Evolutionary conservation across 64 coral and sea anemone genomes (phyloP), one percentile per base, ranked within the genome.

Genomic region (Pocillopora verrucosa): DNA sequence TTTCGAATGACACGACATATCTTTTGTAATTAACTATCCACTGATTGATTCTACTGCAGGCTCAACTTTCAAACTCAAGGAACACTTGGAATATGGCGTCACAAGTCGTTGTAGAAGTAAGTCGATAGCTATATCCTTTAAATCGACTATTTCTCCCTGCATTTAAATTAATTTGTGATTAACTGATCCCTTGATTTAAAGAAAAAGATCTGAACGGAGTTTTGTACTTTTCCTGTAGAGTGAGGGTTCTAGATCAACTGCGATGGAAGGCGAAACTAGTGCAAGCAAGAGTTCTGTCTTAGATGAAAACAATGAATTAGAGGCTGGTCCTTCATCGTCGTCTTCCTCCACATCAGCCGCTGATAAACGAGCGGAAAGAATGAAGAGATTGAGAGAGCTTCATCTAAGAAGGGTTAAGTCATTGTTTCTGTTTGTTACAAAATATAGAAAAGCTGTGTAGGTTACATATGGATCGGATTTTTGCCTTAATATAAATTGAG

Each of bases 301-400:
- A 3, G 57, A 25, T 26, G 56, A 60, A 11, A 59, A 60, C n/a
- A 57, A 60, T 79, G 16, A 35, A n/a, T 17, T 30, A 24, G 58
- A 62, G 16, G 61, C 61, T 4, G 37, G 19, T 56, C 74, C 74
- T 6, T 73, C 61, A 16, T 68, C 89, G 19, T 89, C 89, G 82
- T 90, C 89, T 69, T 78, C 85, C 19, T 89, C 92, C 7, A 78
- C 82, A 9, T 80, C 79, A 22, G 88, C 83, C 25, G 84, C 67
- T 17, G 89, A 91, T 59, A 99, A 99, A 60, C 87, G 88, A 84
- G 77, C 84, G 76, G 97, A 99, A 88, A 88, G 97, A 60, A 80
- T 99, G 83, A 95, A 95, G 60, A 95, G 93, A 60, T 86, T 99
- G 26, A 73, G 92, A 61, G 88, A 99, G 56, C 76, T 99, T 35